Conservation (phyloP, 1,140 invertebrate genomes). For the Aphidius gifuensis region DNA sequence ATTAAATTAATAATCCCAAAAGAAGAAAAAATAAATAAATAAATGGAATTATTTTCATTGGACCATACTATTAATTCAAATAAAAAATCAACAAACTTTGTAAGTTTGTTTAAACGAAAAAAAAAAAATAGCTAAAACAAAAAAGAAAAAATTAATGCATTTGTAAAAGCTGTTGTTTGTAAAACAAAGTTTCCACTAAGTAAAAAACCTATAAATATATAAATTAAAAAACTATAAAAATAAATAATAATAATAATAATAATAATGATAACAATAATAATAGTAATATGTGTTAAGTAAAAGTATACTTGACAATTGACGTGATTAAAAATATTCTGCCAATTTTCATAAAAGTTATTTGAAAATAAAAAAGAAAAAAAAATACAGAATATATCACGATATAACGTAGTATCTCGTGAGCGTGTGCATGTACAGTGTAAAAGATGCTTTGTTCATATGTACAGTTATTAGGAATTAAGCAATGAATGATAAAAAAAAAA, state of each 20-base stretch:
- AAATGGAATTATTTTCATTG: too few species aligned
- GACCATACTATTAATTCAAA: too few species aligned
- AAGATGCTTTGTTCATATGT: conserved; percentile 57
- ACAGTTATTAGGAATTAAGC: conserved; percentile 52
- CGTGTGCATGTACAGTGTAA: conserved; percentile 55
- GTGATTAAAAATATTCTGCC: conserved; percentile 28
- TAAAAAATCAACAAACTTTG: too few species aligned
- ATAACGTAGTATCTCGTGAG: conserved; percentile 47
- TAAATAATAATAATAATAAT: conserved; percentile 10
- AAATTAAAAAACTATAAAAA: not conserved
- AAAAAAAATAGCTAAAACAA: conserved; percentile 7
- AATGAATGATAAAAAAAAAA: conserved; percentile 32
- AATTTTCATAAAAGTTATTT: conserved; percentile 8
- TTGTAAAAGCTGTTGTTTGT: not conserved
- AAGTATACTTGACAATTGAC: conserved; percentile 25
- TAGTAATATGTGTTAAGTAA: not conserved
- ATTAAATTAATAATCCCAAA: too few species aligned
- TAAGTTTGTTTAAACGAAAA: too few species aligned
- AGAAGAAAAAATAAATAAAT: too few species aligned
- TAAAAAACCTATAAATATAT: not conserved
- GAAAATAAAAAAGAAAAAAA: conserved; percentile 2
- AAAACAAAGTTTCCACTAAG: too few species aligned
- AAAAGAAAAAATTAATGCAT: conserved; percentile 12
- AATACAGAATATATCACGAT: conserved; percentile 34
- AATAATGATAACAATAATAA: not conserved